Evolutionary conservation across 2,113 vertebrate species (phyloP).

Genomic region (Capreolus pygargus): DNA sequence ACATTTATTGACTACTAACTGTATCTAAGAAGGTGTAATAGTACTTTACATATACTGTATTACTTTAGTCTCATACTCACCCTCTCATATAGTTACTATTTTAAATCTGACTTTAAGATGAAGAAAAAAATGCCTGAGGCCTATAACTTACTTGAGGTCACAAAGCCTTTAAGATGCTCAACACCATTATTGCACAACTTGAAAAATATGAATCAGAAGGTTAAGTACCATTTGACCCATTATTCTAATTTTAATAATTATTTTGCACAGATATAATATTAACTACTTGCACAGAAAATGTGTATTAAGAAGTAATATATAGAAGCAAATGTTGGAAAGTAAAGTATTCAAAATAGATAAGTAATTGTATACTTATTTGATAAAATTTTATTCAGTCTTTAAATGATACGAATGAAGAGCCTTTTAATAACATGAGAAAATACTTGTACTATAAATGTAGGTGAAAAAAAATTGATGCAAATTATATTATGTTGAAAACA

Average conservation of each 20-base stretch:
- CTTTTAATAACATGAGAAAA: background rate
- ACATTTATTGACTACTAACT: background rate
- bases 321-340: background rate
- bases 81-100: background rate
- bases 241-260: background rate
- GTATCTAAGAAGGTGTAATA: background rate
- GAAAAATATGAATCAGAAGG: background rate
- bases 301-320: background rate
- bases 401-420: background rate
- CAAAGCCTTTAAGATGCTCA: background rate
- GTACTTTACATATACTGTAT: background rate
- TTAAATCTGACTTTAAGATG: background rate
- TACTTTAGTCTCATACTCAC: background rate
- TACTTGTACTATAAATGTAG: background rate
- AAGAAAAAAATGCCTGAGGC: background rate
- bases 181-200: background rate
- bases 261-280: background rate
- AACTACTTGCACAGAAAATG: background rate
- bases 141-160: background rate
- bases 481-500: background rate
- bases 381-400: background rate
- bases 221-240: background rate
- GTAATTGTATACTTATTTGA: background rate
- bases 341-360: background rate
- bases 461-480: background rate